Conservation (phyloP, 64 coral and sea anemone genomes). For the Actinia tenebrosa region DNA sequence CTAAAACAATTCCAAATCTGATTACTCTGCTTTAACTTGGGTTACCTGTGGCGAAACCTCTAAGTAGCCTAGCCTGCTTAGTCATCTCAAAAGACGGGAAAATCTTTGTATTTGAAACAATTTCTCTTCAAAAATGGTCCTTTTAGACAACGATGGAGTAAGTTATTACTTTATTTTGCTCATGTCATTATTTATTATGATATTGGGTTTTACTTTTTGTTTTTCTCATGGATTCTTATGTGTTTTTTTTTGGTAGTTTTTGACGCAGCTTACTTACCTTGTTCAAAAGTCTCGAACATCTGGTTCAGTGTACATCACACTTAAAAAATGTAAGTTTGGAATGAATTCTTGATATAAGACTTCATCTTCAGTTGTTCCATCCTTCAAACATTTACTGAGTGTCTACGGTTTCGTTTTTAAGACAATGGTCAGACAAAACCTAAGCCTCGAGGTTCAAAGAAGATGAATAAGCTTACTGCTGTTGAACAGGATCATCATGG, state of each 20-base stretch:
- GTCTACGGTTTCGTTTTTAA: not conserved
- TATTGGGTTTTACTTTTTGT: not conserved
- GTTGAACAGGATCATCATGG: constrained; percentile 75
- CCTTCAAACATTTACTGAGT: not conserved
- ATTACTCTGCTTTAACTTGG: not conserved
- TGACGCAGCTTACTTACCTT: constrained; percentile 80
- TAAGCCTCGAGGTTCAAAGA: constrained; percentile 75
- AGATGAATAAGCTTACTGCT: constrained; percentile 53
- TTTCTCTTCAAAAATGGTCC: constrained; percentile 65
- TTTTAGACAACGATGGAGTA: constrained; percentile 94
- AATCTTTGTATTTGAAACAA: not conserved
- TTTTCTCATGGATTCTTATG: not conserved
- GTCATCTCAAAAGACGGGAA: not conserved
- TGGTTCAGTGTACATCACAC: constrained; percentile 73
- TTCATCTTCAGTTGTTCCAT: not conserved
- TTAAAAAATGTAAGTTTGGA: constrained; percentile 89
- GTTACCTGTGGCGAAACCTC: not conserved
- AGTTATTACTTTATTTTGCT: constrained; percentile 13
- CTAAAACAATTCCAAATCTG: too few species aligned
- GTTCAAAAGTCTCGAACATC: constrained; percentile 74
- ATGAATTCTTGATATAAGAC: not conserved
- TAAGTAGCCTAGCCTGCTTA: not conserved
- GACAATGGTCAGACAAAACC: constrained; percentile 93
- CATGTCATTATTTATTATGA: not conserved
- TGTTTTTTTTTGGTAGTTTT: constrained; percentile 69